Evolutionary conservation across 2,797 vertebrate species (phyloP).

Genomic region (Lindbergichthys nudifrons): DNA sequence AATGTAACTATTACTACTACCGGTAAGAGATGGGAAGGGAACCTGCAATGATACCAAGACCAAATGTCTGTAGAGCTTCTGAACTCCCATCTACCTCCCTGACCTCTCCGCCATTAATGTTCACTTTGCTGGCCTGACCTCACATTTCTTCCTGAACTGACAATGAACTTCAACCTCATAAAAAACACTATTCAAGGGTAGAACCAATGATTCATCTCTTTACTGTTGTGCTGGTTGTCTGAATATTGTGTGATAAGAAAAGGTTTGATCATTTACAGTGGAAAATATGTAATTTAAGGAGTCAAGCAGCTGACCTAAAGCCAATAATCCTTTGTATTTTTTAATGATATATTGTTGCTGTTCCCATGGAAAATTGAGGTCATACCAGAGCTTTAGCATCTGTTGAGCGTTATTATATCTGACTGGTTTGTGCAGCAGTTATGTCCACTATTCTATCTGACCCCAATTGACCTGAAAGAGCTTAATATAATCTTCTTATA

Average conservation of each 20-base stretch:
- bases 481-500: slow-evolving; percentile 75
- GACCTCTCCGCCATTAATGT: slow-evolving; percentile 20
- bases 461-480: slow-evolving; percentile 72
- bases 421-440: slow-evolving; percentile 67
- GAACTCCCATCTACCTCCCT: slow-evolving; percentile 6
- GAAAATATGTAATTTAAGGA: slow-evolving; percentile 22
- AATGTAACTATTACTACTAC: slow-evolving; percentile 1
- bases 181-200: slow-evolving; percentile 2
- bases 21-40: slow-evolving; percentile 8
- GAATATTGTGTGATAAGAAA: slow-evolving; percentile 5
- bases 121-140: slow-evolving; percentile 7
- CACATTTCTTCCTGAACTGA: slow-evolving; percentile 28
- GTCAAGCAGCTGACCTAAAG: slow-evolving; percentile 40
- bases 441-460: slow-evolving; percentile 66
- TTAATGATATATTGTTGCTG: slow-evolving; percentile 49
- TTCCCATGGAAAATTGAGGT: slow-evolving; percentile 64
- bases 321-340: slow-evolving; percentile 50
- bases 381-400: slow-evolving; percentile 51
- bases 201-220: not conserved
- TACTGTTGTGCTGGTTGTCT: not conserved
- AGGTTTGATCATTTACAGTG: not conserved
- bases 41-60: slow-evolving; percentile 7
- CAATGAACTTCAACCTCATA: slow-evolving; percentile 13
- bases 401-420: slow-evolving; percentile 68
- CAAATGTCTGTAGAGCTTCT: slow-evolving; percentile 23